Evolutionary conservation across 1,140 invertebrate genomes (phyloP), one percentile per base, ranked within the genome.

Genomic region (Teleopsis dalmanni): DNA sequence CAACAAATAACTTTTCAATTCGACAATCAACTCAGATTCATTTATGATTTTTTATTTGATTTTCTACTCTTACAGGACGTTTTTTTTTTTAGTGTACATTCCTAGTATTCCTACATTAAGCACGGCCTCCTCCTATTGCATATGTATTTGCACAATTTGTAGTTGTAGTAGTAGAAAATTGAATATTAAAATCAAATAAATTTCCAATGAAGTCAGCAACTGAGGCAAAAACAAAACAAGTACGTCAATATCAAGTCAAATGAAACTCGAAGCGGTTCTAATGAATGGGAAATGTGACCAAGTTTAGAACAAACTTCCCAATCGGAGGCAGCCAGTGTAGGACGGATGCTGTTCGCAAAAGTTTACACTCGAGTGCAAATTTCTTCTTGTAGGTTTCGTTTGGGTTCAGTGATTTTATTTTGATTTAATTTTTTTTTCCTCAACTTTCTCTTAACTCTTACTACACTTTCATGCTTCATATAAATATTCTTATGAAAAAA

Each of bases 131-230:
- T n/a, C n/a, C n/a, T n/a, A n/a, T n/a, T n/a, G n/a, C n/a, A n/a
- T n/a, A n/a, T n/a, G n/a, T n/a, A n/a, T n/a, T n/a, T n/a, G n/a
- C n/a, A n/a, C n/a, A n/a, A n/a, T n/a, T n/a, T n/a, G n/a, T n/a
- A n/a, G n/a, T n/a, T n/a, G n/a, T n/a, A n/a, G n/a, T n/a, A n/a
- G n/a, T n/a, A n/a, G n/a, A n/a, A 43, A 31, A 43, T 43, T 25
- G 41, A 43, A 43, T 43, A 43, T 43, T 43, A 43, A 43, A 43
- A 43, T 43, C 27, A 43, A 43, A 43, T 43, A 43, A 43, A 43
- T 43, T 43, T 43, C 41, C 41, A 43, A 43, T 43, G 41, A 43
- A 27, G 27, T 43, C 25, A 42, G 16, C n/a, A 16, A 43, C 27
- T 16, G 18, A n/a, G 7, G 18, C 37, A 40, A 8, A 40, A 43